phyloP scores from a whole-genome alignment of 2,113 vertebrate species.

The Thoracochromis brauschi region DNA sequence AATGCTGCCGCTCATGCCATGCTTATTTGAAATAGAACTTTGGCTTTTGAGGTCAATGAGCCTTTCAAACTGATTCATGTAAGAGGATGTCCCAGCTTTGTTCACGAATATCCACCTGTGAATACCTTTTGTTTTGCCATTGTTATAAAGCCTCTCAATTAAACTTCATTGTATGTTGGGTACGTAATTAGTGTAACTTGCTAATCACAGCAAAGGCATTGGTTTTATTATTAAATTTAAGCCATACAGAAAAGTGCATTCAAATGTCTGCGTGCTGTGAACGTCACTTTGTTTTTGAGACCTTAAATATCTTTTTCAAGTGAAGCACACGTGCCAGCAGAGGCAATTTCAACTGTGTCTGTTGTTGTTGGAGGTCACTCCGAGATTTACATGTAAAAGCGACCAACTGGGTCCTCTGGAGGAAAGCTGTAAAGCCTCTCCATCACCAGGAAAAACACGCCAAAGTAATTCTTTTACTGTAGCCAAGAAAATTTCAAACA shows the following conservation, averaged over 20 bases:
- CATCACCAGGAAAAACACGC: constrained; percentile 4
- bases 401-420: neutral
- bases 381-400: constrained; percentile 8
- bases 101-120: neutral
- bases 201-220: neutral
- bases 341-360: constrained; percentile 1
- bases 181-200: neutral
- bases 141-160: neutral
- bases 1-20: neutral
- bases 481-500: neutral
- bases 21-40: constrained; percentile 2
- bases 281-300: neutral
- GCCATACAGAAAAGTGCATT: neutral
- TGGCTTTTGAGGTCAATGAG: neutral
- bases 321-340: neutral
- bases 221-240: neutral
- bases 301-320: constrained; percentile 12
- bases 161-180: neutral
- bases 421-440: constrained; percentile 22
- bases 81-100: neutral
- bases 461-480: neutral
- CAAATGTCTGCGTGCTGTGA: neutral
- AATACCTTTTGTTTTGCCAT: neutral
- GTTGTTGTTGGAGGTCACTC: constrained; percentile 38
- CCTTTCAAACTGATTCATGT: neutral